Base-by-base conservation (phyloP, 2,888 invertebrate genomes). In the Spisula subtruncata region DNA sequence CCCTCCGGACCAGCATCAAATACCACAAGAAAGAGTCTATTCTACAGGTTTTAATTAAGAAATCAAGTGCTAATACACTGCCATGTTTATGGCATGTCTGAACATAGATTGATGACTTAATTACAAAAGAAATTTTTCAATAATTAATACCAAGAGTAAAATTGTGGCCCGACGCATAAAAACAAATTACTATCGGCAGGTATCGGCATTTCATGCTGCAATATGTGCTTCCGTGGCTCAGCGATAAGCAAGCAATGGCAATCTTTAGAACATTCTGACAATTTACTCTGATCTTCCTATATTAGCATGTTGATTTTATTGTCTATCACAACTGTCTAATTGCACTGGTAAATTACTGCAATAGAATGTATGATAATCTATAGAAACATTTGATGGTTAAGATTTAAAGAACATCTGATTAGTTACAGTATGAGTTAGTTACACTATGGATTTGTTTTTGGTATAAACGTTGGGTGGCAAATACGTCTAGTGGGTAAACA, bases 111-210 rank as follows among this genome's bases (percentile, higher is more conserved):
- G 35, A 75, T 75, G 32, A 25, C 35, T 75, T 75, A 75, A 75
- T 75, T 35, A 75, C 75, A 32, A 32, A 75, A 16, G 35, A 84
- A 84, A 84, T 84, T 75, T 48, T 84, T 75, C 84, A 48, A 75
- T 75, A 84, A 84, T 84, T 84, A 84, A 75, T 51, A 46, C 51
- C 75, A 46, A 46, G 18, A 51, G 16, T 75, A 35, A 75, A 75
- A 32, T 35, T 75, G 35, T 32, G 75, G 75, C 75, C 75, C 35
- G 12, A 18, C 75, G 12, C 75, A 32, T 75, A 75, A 75, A 75
- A 35, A 75, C 32, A 75, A 75, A 75, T 75, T 75, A 75, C 32
- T 75, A 14, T 75, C 75, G 75, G 35, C 75, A 35, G 75, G 75
- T 4, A 35, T 75, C 32, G 35, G 35, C 16, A 75, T 18, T 75